Conservation (phyloP, 2,888 invertebrate genomes). For the Parnassius smintheus region DNA sequence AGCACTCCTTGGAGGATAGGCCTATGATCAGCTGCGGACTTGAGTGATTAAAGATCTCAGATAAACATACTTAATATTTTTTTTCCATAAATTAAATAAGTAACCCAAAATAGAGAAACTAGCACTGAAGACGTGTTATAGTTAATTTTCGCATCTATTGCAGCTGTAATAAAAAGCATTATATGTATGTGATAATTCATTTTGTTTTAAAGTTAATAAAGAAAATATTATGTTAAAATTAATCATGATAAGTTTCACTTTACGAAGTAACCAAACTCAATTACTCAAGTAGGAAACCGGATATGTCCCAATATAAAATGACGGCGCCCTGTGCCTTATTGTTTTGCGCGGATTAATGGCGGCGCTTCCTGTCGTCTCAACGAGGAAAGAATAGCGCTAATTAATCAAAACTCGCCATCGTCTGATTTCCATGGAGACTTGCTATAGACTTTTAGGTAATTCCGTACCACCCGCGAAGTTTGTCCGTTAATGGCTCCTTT, state of each 20-base stretch:
- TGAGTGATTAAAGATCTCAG: no score
- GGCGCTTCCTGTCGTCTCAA: constrained; percentile 57
- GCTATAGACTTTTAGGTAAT: constrained; percentile 38
- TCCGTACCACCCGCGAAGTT: constrained; percentile 62
- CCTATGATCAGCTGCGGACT: no score
- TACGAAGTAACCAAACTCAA: constrained; percentile 18
- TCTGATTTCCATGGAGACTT: constrained; percentile 77
- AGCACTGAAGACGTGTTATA: no score
- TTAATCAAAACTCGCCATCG: constrained; percentile 75
- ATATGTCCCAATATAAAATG: constrained; percentile 62
- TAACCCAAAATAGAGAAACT: no score
- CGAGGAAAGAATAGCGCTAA: constrained; percentile 76
- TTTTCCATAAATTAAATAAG: no score
- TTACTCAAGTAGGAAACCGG: constrained; percentile 51
- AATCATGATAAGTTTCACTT: constrained; percentile 13
- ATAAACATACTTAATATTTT: no score
- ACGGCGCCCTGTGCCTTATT: constrained; percentile 59
- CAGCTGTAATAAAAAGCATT: no score
- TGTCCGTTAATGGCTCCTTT: constrained; percentile 66
- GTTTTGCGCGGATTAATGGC: constrained; percentile 67
- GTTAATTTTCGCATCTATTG: no score
- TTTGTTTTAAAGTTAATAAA: no score
- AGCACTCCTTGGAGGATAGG: no score
- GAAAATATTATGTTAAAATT: neutral
- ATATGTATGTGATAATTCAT: no score